Evolutionary conservation across 2,888 invertebrate species (phyloP).

Genomic region (Catocala sponsa): DNA sequence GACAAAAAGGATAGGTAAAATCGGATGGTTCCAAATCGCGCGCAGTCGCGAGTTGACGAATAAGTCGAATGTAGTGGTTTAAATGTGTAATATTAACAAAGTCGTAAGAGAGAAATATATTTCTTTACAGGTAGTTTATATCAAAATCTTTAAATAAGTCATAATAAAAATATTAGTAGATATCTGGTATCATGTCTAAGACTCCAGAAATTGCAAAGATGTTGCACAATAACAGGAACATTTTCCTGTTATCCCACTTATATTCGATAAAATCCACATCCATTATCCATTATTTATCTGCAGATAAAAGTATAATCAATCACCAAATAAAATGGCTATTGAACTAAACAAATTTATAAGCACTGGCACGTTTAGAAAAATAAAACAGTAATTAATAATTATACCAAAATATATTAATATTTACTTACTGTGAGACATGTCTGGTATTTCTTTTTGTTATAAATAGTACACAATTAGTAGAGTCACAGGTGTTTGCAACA

Average conservation of each 20-base stretch:
- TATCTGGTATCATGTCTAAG: not conserved
- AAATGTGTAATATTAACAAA: no score
- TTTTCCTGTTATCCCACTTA: not conserved
- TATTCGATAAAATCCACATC: slow-evolving; percentile 3
- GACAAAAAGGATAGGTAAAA: no score
- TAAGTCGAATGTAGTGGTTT: no score
- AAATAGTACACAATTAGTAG: slow-evolving; percentile 24
- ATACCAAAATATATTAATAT: not conserved
- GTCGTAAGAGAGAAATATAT: no score
- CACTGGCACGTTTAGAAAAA: no score
- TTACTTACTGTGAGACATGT: slow-evolving; percentile 61
- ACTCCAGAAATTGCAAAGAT: not conserved
- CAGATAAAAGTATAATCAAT: slow-evolving; percentile 6
- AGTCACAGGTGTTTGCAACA: slow-evolving; percentile 34
- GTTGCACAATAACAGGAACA: not conserved
- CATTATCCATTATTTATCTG: not conserved
- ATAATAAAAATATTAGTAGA: no score
- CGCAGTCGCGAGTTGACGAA: no score
- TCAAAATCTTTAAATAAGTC: no score
- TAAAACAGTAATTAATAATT: no score
- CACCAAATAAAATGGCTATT: not conserved
- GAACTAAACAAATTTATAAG: no score
- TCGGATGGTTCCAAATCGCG: no score
- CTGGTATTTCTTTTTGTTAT: slow-evolving; percentile 15
- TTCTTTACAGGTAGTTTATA: no score